These are phyloP conservation scores for Apostichopus californicus DNA, from an alignment of 35 echinoderm and acorn worm genomes.

Conservation along the genomic window DNA sequence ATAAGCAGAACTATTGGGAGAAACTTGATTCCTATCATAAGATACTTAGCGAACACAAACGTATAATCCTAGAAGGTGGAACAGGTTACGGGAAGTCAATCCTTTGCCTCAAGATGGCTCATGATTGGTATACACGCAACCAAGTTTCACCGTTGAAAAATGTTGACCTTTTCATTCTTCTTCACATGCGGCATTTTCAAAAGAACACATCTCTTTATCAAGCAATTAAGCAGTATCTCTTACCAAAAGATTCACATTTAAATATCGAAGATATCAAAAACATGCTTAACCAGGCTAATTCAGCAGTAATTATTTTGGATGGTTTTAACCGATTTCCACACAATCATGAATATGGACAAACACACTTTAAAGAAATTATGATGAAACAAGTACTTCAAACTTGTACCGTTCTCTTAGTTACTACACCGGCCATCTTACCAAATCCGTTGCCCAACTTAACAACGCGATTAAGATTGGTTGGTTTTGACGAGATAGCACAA, in stretches of 20 bases:
- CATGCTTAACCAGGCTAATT: not conserved
- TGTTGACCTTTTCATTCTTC: conserved; percentile 13
- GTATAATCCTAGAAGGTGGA: conserved; percentile 6
- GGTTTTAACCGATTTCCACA: not conserved
- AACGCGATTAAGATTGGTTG: not conserved
- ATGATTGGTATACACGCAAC: not conserved
- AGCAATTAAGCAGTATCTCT: not conserved
- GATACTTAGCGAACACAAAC: not conserved
- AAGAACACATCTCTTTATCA: not conserved
- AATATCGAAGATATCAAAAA: conserved; percentile 2
- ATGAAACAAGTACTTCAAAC: not conserved
- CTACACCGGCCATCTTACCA: not conserved
- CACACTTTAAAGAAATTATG: conserved; percentile 12
- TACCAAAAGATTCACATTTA: conserved; percentile 1
- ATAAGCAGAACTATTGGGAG: not conserved
- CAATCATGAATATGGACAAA: not conserved
- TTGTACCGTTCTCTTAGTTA: not conserved
- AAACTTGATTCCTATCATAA: conserved; percentile 17
- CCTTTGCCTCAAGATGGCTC: conserved; percentile 1
- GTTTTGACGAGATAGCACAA: not conserved
- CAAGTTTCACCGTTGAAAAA: not conserved
- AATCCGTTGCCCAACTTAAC: not conserved
- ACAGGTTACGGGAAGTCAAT: conserved; percentile 19
- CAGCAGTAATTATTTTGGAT: not conserved
- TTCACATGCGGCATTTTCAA: not conserved